Percentiles rank a stretch among this genome's conserved stretches.
phyloP scores from a whole-genome alignment of 2,888 invertebrate genomes.

The Carterocephalus palaemon region DNA sequence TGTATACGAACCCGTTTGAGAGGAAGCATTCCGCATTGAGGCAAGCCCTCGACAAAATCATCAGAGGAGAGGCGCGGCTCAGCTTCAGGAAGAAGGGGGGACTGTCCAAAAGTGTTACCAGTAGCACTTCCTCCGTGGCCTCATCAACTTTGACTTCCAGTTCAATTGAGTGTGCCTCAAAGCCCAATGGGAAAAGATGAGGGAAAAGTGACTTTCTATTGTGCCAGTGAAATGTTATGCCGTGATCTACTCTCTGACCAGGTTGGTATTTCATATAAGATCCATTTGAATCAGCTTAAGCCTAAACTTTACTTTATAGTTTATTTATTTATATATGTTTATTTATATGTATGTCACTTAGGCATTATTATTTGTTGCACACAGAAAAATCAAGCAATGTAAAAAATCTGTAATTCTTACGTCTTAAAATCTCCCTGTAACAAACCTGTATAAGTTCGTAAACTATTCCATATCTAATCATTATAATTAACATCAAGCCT shows the following conservation, averaged over 20 bases:
- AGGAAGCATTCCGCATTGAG: constrained; percentile 83
- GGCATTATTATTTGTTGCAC: too few relatives aligned
- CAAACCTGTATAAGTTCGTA: neutral
- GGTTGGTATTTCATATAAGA: constrained; percentile 48
- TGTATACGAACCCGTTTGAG: constrained; percentile 85
- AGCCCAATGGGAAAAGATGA: constrained; percentile 59
- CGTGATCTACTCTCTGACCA: constrained; percentile 43
- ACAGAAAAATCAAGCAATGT: too few relatives aligned
- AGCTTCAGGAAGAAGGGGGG: constrained; percentile 61
- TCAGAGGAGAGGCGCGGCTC: constrained; percentile 69
- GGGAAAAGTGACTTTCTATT: constrained; percentile 41
- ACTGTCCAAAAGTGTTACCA: constrained; percentile 44
- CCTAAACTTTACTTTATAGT: too few relatives aligned
- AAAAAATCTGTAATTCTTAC: too few relatives aligned
- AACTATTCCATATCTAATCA: neutral
- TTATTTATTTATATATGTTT: too few relatives aligned
- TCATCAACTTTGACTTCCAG: constrained; percentile 32
- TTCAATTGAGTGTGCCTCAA: constrained; percentile 39
- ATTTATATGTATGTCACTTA: too few relatives aligned
- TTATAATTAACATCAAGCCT: too few relatives aligned
- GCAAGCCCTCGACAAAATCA: constrained; percentile 81
- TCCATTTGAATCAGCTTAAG: too few relatives aligned
- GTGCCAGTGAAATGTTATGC: constrained; percentile 53
- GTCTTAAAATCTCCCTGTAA: neutral
- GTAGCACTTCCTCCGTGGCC: constrained; percentile 56